Evolutionary conservation across 2,888 invertebrate genomes (phyloP).

Genomic region (Eubasilissa splendida): DNA sequence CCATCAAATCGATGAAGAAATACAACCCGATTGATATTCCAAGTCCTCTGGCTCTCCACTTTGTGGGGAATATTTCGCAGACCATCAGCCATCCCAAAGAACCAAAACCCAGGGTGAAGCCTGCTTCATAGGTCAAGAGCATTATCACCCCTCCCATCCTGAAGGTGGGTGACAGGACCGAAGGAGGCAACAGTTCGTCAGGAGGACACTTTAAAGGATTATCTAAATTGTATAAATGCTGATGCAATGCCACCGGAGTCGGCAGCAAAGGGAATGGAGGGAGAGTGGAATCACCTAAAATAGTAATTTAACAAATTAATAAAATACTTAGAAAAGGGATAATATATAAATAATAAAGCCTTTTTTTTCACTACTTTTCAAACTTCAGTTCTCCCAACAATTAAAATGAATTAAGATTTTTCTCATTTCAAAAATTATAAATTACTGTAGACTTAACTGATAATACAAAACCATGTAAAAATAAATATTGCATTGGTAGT

Average conservation of each 20-base stretch:
- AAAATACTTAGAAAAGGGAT: no score
- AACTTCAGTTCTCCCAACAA: no score
- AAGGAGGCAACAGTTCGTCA: constrained; percentile 7
- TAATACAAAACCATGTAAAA: no score
- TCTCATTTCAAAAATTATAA: no score
- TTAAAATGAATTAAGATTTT: no score
- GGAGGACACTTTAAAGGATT: constrained; percentile 29
- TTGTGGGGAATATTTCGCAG: constrained; percentile 39
- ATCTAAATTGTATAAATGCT: not conserved
- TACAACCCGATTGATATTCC: constrained; percentile 30
- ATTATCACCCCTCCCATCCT: not conserved
- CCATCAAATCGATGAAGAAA: constrained; percentile 29
- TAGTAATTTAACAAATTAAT: not conserved
- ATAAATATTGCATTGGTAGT: no score
- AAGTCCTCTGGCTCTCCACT: constrained; percentile 33
- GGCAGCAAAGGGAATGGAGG: constrained; percentile 38
- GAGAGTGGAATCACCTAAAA: constrained; percentile 33
- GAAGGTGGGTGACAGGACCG: not conserved
- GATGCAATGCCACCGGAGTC: constrained; percentile 29
- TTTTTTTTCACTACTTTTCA: no score
- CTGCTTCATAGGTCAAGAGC: constrained; percentile 37
- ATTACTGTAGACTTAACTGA: no score
- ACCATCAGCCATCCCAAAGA: constrained; percentile 29
- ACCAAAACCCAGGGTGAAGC: constrained; percentile 34
- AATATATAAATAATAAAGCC: no score